These are phyloP conservation scores for Panagrolaimus sp. DNA, from an alignment of 1,140 invertebrate genomes.

Conservation along the genomic window DNA sequence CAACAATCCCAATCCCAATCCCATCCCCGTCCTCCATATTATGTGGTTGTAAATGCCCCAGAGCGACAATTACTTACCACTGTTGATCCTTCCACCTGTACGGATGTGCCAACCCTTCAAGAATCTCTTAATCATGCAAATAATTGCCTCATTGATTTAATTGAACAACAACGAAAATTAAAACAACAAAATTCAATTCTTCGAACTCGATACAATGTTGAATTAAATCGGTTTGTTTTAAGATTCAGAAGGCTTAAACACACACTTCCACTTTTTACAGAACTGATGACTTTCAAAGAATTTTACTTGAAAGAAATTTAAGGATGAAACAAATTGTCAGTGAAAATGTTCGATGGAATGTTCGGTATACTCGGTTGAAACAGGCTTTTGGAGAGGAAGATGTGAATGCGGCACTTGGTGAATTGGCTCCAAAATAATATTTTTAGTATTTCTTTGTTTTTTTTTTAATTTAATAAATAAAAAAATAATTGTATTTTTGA, in stretches of 20 bases:
- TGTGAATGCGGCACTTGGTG: not conserved
- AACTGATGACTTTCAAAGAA: slow-evolving; percentile 13
- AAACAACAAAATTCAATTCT: not conserved
- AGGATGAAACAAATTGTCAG: not conserved
- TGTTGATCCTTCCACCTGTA: slow-evolving; percentile 5
- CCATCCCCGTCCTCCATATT: not conserved
- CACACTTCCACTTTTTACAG: too few relatives aligned
- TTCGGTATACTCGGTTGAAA: not conserved
- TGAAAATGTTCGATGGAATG: slow-evolving; percentile 12
- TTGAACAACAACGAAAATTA: not conserved
- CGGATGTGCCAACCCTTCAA: not conserved
- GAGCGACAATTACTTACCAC: not conserved
- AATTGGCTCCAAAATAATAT: not conserved
- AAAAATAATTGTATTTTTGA: too few relatives aligned
- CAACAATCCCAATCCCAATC: too few relatives aligned
- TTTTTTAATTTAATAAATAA: too few relatives aligned
- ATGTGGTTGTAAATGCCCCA: not conserved
- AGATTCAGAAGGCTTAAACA: too few relatives aligned
- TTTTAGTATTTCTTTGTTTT: too few relatives aligned
- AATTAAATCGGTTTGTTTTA: not conserved
- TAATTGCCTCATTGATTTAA: not conserved
- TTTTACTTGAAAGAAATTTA: slow-evolving; percentile 11
- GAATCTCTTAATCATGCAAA: not conserved
- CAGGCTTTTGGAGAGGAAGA: slow-evolving; percentile 4
- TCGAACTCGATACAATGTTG: too few relatives aligned